Percentiles rank a stretch among this genome's conserved stretches.
These are phyloP conservation scores for Drosophila tripunctata DNA, from an alignment of 2,888 invertebrate species.

Conservation along the genomic window DNA sequence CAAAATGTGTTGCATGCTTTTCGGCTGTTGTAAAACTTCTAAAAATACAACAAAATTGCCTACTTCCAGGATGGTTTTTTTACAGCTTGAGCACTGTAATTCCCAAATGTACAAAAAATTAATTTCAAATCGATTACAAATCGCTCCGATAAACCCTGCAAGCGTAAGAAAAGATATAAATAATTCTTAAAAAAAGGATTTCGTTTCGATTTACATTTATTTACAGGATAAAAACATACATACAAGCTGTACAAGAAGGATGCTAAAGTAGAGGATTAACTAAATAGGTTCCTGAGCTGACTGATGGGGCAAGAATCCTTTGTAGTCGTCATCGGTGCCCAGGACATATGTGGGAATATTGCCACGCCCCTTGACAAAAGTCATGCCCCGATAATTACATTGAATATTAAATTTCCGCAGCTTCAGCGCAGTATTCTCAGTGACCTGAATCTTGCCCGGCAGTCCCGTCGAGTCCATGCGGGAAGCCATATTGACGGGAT, in stretches of 20 bases:
- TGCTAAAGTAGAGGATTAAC: constrained; percentile 10
- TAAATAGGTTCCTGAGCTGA: constrained; percentile 2
- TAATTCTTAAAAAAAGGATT: not conserved
- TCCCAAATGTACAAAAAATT: too few species aligned
- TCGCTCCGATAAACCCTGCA: not conserved
- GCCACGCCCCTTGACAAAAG: constrained; percentile 89
- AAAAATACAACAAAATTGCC: too few species aligned
- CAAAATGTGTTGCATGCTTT: too few species aligned
- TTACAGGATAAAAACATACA: constrained; percentile 24
- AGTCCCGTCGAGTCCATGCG: constrained; percentile 97
- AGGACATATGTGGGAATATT: constrained; percentile 90
- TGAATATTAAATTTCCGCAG: constrained; percentile 88
- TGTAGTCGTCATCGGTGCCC: constrained; percentile 87
- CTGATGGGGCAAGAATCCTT: constrained; percentile 82
- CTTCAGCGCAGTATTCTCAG: constrained; percentile 89
- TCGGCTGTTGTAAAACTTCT: too few species aligned
- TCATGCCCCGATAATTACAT: constrained; percentile 89
- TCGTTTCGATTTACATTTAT: constrained; percentile 13
- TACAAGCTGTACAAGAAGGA: not conserved
- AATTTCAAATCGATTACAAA: too few species aligned
- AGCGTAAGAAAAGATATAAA: not conserved
- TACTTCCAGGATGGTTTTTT: too few species aligned
- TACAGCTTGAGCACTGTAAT: too few species aligned
- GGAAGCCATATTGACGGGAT: constrained; percentile 98
- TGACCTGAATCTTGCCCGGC: constrained; percentile 91